Evolutionary conservation across 2,113 vertebrate genomes (phyloP), one percentile per base, ranked within the genome.

Genomic region (Lonchura striata): DNA sequence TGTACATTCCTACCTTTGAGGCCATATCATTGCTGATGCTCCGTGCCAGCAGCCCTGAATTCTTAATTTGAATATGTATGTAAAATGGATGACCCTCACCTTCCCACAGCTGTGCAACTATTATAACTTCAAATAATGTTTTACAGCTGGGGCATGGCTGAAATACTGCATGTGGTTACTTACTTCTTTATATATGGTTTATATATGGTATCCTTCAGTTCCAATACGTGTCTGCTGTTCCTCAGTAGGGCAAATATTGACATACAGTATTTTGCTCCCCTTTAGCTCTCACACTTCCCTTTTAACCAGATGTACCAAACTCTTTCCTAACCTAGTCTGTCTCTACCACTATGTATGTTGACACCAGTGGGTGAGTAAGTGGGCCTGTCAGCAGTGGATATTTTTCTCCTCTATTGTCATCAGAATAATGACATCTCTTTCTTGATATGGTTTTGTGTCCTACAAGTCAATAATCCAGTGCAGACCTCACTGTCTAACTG

Each of bases 11-110:
- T 96, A 52, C 87, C 80, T 95, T 95, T 94, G 91, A 96, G 97
- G 76, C 90, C 65, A 9, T 88, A 91, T 91, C 59, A 71, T 82
- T 84, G 71, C 70, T 85, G 90, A 95, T 93, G 66, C 63, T 96
- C 76, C 97, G 65, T 94, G 96, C 97, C 96, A 97, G 94, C 87
- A 97, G 59, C 75, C 84, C 87, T 66, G 77, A 85, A 86, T 95
- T 96, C 96, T 94, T 96, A 97, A 97, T 98, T 98, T 97, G 96
- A 98, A 97, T 97, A 97, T 88, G 77, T 95, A 97, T 91, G 86
- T 94, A 95, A 95, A 97, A 95, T 95, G 81, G 83, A 92, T 94
- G 96, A 94, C 94, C 92, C 94, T 91, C 90, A 94, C 88, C 93
- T 97, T 96, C 89, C 56, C 81, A 89, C 93, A 96, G 96, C 92